Evolutionary conservation across 2,888 invertebrate species (phyloP).

Genomic region (Morinoia aosen): DNA sequence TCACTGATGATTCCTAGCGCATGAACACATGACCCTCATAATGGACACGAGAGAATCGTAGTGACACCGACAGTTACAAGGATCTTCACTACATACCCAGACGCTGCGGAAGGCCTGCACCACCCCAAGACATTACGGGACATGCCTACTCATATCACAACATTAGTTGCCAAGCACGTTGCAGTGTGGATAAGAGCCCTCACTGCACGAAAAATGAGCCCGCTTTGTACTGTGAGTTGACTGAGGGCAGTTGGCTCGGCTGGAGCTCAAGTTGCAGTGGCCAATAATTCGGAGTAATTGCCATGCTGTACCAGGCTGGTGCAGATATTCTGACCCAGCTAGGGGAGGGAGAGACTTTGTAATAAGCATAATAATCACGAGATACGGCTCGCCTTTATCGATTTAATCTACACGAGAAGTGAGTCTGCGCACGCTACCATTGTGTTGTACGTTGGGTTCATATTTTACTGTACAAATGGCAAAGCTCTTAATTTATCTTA

Average conservation of each 20-base stretch:
- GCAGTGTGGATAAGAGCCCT: background rate
- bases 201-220: background rate
- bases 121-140: background rate
- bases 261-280: constrained; percentile 15
- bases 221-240: background rate
- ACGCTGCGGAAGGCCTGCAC: background rate
- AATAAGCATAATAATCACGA: constrained; percentile 16
- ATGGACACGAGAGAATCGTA: background rate
- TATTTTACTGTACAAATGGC: background rate
- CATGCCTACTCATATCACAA: background rate
- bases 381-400: constrained; percentile 1
- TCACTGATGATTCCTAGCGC: background rate
- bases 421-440: background rate
- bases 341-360: background rate
- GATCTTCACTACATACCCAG: background rate
- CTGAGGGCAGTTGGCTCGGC: background rate
- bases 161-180: background rate
- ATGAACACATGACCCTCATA: background rate
- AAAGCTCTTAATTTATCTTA: background rate
- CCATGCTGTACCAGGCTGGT: background rate
- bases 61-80: background rate
- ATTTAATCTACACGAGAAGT: constrained; percentile 8
- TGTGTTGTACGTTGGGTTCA: background rate
- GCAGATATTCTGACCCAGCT: background rate
- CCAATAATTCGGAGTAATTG: constrained; percentile 22